A percentile compares a stretch with the other conserved stretches of the same genome.
Evolutionary conservation across 2,797 vertebrate genomes (phyloP).

Genomic region (Pipistrellus pipistrellus): DNA sequence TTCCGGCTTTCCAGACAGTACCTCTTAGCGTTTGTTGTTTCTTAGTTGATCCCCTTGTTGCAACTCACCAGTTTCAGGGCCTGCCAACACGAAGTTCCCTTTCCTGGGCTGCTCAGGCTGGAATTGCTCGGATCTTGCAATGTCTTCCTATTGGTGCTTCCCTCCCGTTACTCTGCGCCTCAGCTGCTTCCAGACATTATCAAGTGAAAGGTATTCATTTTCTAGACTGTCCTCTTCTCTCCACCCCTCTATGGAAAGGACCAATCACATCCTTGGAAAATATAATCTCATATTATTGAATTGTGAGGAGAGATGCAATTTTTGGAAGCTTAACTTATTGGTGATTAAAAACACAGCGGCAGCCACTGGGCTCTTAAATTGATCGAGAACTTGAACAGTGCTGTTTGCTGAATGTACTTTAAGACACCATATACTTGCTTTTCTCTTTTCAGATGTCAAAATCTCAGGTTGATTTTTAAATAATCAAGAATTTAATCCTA

Average conservation of each 20-base stretch:
- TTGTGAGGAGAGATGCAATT: conserved; percentile 80
- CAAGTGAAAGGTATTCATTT: conserved; percentile 74
- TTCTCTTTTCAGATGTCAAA: conserved; percentile 38
- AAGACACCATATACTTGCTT: not conserved
- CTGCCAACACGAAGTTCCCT: conserved; percentile 68
- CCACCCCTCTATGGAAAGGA: conserved; percentile 74
- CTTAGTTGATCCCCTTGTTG: conserved; percentile 34
- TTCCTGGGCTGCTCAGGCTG: conserved; percentile 52
- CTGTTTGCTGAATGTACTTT: conserved; percentile 50
- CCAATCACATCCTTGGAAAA: conserved; percentile 76
- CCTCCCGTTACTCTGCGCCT: conserved; percentile 26
- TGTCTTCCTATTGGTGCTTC: conserved; percentile 55
- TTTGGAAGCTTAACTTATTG: conserved; percentile 81
- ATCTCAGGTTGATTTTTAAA: conserved; percentile 28
- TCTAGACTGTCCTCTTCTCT: conserved; percentile 72
- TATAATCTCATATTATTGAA: conserved; percentile 80
- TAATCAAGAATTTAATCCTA: conserved; percentile 43
- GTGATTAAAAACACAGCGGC: conserved; percentile 73
- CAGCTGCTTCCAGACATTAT: conserved; percentile 57
- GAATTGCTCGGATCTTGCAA: conserved; percentile 24
- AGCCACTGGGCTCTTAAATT: conserved; percentile 64
- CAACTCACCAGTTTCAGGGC: conserved; percentile 79
- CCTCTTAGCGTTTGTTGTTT: conserved; percentile 45
- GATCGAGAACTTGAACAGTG: conserved; percentile 68
- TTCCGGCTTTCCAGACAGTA: not conserved